phyloP scores from a whole-genome alignment of 1,140 invertebrate species.

The Octopus bimaculoides region DNA sequence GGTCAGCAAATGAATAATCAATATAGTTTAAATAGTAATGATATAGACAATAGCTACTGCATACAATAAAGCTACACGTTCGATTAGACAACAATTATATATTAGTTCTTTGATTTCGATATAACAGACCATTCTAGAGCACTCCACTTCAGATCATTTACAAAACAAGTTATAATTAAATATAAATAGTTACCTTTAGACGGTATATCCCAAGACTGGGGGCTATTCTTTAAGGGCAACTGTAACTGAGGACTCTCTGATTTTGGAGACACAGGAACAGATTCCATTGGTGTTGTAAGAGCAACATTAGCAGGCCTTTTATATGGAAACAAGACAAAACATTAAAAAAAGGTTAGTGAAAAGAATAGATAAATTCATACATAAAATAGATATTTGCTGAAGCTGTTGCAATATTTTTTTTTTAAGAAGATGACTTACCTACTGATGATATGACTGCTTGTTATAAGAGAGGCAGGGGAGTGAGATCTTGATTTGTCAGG shows the following conservation, averaged over 20 bases:
- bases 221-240: background rate
- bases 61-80: too few species aligned
- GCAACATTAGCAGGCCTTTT: background rate
- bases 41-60: too few species aligned
- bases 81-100: too few species aligned
- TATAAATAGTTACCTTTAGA: constrained; percentile 4
- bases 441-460: constrained; percentile 1
- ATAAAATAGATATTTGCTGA: background rate
- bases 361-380: background rate
- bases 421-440: constrained; percentile 9
- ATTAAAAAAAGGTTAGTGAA: too few species aligned
- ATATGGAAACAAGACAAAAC: too few species aligned
- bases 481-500: constrained; percentile 16
- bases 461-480: background rate
- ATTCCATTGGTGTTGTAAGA: constrained; percentile 11
- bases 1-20: too few species aligned
- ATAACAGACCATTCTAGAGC: background rate
- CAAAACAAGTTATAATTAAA: background rate
- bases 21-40: too few species aligned
- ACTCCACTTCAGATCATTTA: background rate
- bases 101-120: too few species aligned
- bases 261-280: background rate
- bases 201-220: background rate
- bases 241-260: background rate
- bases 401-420: background rate